Base-by-base conservation (phyloP, 2,888 invertebrate species). In the Diogma glabrata region DNA sequence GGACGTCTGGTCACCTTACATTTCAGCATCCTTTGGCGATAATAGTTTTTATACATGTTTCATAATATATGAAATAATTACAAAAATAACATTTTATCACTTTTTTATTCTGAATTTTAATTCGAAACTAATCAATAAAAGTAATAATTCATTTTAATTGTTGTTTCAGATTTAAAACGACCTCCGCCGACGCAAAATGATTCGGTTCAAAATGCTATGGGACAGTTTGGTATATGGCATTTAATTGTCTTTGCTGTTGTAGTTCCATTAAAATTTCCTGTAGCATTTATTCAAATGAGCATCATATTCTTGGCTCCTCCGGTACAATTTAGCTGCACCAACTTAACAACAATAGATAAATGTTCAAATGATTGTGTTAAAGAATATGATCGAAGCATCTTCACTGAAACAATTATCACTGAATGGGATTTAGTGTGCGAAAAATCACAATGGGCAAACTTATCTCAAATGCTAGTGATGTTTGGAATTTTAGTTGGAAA, bases 381-480 rank as follows among this genome's bases (percentile, higher is more conserved):
- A 58, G 68, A 73, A 46, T 86, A 78, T 60, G 79, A 87, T 59
- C 77, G 74, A 53, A 75, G 72, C 49, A 64, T 79, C 10, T 87
- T 87, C 61, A 66, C 75, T n/a, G 77, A 82, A 60, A 87, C 86
- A 0, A 84, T 87, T 12, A 69, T 80, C 43, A 81, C 82, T 0
- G 78, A 88, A 72, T 89, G 86, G 84, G 73, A 82, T 62, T 73
- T 89, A 45, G 78, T 86, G 1, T 87, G 87, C 63, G 74, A 77
- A 24, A 74, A 73, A 52, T 70, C 73, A 12, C 79, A 81, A 69
- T 70, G 85, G 56, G 79, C 81, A 45, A 81, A 83, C 61, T 69
- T 86, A n/a, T 82, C 84, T 1, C 87, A 87, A 64, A 83, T 83
- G 6, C 70, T 84, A 50, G 82, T 85, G 56, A 87, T 87, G 87